Base-by-base conservation (phyloP, 2,888 invertebrate genomes). In the Sinotaia quadrata region DNA sequence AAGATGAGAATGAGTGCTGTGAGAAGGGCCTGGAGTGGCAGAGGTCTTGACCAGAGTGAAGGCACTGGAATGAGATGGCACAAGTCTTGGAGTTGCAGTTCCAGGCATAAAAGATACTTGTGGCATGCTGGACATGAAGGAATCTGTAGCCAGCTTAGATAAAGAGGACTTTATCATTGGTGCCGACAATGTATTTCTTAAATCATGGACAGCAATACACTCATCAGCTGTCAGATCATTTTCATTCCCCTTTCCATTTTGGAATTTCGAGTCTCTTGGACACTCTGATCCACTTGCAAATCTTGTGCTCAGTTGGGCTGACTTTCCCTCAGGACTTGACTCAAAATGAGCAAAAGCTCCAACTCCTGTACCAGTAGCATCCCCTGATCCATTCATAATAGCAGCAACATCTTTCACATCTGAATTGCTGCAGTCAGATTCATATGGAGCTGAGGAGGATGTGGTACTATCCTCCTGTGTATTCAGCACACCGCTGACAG, bases 51-150 rank as follows among this genome's bases (percentile, higher is more conserved):
- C 71, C 15, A 77, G 75, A 41, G 75, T 74, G 69, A 78, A 78
- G 27, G 78, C 77, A 75, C 77, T 75, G 34, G 71, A 56, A 5
- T 58, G 62, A 21, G 75, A 68, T 52, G 52, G 75, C n/a, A 72
- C 76, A 36, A 76, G 68, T 29, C 60, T 1, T 7, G 75, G 36
- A 70, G 68, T n/a, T 36, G 21, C 3, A 27, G 51, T 18, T 7
- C 51, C 21, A n/a, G 12, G 10, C 12, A 7, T 15, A 24, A 12
- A 24, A 15, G 27, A 1, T 2, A 5, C 27, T 54, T 15, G 7
- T n/a, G 27, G 31, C 54, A 10, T 12, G 24, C 51, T 15, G 21
- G 18, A 8, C 27, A 8, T 18, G 2, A 31, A 5, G 5, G 8
- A 2, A 27, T 24, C 8, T 7, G 24, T 18, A 24, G 15, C 7